Evolutionary conservation across 2,888 invertebrate genomes (phyloP).

Genomic region (Thymelicus lineola): DNA sequence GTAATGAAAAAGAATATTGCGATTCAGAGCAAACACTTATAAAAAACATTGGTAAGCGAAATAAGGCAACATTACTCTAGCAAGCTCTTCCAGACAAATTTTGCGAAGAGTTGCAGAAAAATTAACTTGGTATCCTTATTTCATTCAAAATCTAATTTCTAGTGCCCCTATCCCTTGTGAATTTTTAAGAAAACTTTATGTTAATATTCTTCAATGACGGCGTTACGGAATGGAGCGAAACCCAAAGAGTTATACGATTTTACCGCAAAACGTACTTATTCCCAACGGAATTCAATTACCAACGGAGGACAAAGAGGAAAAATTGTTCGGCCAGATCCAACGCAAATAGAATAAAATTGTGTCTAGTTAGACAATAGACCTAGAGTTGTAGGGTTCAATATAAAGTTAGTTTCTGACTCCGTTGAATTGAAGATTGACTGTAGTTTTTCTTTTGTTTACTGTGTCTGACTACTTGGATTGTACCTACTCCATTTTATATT

Average conservation of each 20-base stretch:
- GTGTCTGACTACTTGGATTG: constrained; percentile 9
- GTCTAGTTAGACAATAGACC: constrained; percentile 37
- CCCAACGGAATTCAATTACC: constrained; percentile 53
- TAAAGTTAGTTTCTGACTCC: constrained; percentile 31
- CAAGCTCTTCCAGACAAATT: too few relatives aligned
- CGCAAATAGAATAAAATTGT: constrained; percentile 50
- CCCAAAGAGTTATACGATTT: constrained; percentile 44
- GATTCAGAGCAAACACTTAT: too few relatives aligned
- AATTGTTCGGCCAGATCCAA: constrained; percentile 45
- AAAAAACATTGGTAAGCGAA: too few relatives aligned
- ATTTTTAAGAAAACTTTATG: constrained; percentile 37
- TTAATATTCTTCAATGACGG: constrained; percentile 37
- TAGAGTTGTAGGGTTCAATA: constrained; percentile 45
- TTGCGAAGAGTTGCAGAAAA: too few relatives aligned
- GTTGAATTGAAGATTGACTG: constrained; percentile 5
- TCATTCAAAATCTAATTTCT: constrained; percentile 25
- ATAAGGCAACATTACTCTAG: too few relatives aligned
- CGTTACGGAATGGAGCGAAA: constrained; percentile 40
- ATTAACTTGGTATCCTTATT: background rate
- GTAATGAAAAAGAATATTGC: too few relatives aligned
- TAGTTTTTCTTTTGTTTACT: constrained; percentile 1
- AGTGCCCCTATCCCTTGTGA: constrained; percentile 1
- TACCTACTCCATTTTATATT: too few relatives aligned
- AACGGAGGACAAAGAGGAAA: constrained; percentile 49
- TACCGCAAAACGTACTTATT: constrained; percentile 49